Percentiles rank a stretch among this genome's conserved stretches.
These are phyloP conservation scores for Babyrousa celebensis DNA, from an alignment of 2,797 vertebrate genomes.

Conservation along the genomic window DNA sequence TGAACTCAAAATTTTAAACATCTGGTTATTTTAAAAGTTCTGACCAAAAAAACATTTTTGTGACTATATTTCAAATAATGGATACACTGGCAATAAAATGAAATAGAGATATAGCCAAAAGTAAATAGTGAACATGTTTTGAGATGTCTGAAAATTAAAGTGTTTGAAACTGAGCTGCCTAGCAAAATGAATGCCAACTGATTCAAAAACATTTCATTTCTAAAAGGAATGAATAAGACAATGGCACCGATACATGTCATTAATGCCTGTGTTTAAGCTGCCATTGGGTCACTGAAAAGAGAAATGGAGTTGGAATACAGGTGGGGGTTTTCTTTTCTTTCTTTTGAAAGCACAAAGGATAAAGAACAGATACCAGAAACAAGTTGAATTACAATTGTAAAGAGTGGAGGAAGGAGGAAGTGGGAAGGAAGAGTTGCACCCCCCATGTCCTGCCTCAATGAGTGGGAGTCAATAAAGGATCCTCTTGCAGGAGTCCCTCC, in stretches of 20 bases:
- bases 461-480: background rate
- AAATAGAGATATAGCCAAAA: conserved; percentile 84
- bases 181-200: conserved; percentile 69
- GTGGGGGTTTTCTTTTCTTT: no score
- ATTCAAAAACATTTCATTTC: conserved; percentile 75
- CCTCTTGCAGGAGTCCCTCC: background rate
- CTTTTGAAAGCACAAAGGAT: background rate
- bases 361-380: background rate
- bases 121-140: conserved; percentile 81
- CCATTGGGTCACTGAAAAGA: background rate
- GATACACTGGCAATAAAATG: conserved; percentile 78
- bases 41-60: conserved; percentile 72
- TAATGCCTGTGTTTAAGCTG: conserved; percentile 35
- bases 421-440: background rate
- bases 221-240: conserved; percentile 58
- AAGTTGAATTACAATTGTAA: background rate
- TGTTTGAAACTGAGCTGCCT: conserved; percentile 53
- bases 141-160: conserved; percentile 78
- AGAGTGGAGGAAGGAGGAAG: background rate
- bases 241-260: background rate
- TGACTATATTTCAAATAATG: conserved; percentile 79
- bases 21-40: conserved; percentile 82
- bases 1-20: conserved; percentile 81
- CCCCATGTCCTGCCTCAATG: no score
- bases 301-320: conserved; percentile 15